Evolutionary conservation across 2,888 invertebrate genomes (phyloP).

Genomic region (Agrilus biguttatus): DNA sequence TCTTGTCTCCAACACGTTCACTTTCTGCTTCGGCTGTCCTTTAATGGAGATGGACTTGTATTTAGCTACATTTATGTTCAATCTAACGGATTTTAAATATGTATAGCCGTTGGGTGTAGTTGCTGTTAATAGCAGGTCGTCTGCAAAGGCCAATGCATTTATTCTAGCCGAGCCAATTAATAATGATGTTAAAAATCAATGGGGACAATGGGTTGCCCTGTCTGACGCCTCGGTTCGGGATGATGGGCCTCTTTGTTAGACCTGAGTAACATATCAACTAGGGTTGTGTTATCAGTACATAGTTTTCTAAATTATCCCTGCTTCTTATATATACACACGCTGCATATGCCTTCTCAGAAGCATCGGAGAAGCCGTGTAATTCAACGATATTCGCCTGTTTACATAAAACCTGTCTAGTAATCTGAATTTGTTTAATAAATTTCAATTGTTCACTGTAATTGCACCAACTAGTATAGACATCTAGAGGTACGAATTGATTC

Average conservation of each 20-base stretch:
- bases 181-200: slow-evolving; percentile 17
- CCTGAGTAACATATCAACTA: slow-evolving; percentile 14
- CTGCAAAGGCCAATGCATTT: slow-evolving; percentile 21
- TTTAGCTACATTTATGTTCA: slow-evolving; percentile 11
- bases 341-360: slow-evolving; percentile 7
- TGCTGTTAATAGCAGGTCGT: slow-evolving; percentile 18
- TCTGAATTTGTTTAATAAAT: slow-evolving; percentile 3
- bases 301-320: slow-evolving; percentile 1
- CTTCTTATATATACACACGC: slow-evolving; percentile 7
- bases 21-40: slow-evolving; percentile 17
- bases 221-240: slow-evolving; percentile 18
- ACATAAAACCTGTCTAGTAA: slow-evolving; percentile 6
- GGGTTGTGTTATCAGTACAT: no score
- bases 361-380: slow-evolving; percentile 11
- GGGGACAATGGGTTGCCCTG: slow-evolving; percentile 23
- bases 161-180: slow-evolving; percentile 3
- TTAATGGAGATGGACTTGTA: slow-evolving; percentile 7
- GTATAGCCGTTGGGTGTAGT: slow-evolving; percentile 17
- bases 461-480: slow-evolving; percentile 4
- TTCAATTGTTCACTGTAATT: slow-evolving; percentile 1
- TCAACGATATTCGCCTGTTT: slow-evolving; percentile 1
- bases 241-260: slow-evolving; percentile 4
- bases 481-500: slow-evolving; percentile 1
- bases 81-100: slow-evolving; percentile 14
- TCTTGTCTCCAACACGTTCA: slow-evolving; percentile 13